A percentile compares a stretch with the other conserved stretches of the same genome.
Evolutionary conservation across 2,113 vertebrate species (phyloP).

Genomic region (Gymnorhina tibicen): DNA sequence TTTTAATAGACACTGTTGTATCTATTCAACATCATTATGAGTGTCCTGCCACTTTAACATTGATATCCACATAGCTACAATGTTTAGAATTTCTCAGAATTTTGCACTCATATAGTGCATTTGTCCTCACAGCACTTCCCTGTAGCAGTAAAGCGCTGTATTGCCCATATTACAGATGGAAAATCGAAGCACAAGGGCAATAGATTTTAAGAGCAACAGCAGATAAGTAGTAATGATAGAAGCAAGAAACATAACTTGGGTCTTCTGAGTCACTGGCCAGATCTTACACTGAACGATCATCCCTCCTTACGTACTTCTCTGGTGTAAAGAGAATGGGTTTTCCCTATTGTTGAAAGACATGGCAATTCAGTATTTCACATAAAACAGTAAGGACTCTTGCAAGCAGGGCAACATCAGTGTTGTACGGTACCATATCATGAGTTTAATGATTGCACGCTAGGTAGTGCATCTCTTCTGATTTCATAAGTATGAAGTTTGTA

Average conservation of each 20-base stretch:
- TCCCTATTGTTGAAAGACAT: not conserved
- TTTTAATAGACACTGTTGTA: not conserved
- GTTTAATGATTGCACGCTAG: not conserved
- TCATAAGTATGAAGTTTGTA: not conserved
- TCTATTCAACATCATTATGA: not conserved
- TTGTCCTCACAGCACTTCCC: not conserved
- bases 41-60: not conserved
- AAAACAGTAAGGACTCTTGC: not conserved
- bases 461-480: not conserved
- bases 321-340: not conserved
- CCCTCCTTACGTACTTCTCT: not conserved
- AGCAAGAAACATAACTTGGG: not conserved
- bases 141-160: not conserved
- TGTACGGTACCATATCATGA: not conserved
- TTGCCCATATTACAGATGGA: not conserved
- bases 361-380: not conserved
- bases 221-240: not conserved
- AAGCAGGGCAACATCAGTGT: not conserved
- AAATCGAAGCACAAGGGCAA: not conserved
- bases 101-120: not conserved
- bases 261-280: not conserved
- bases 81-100: not conserved
- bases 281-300: accelerated
- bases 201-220: not conserved
- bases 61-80: not conserved